Evolutionary conservation across 2,113 vertebrate genomes (phyloP), one percentile per base, ranked within the genome.

Genomic region (Embiotoca jacksoni): DNA sequence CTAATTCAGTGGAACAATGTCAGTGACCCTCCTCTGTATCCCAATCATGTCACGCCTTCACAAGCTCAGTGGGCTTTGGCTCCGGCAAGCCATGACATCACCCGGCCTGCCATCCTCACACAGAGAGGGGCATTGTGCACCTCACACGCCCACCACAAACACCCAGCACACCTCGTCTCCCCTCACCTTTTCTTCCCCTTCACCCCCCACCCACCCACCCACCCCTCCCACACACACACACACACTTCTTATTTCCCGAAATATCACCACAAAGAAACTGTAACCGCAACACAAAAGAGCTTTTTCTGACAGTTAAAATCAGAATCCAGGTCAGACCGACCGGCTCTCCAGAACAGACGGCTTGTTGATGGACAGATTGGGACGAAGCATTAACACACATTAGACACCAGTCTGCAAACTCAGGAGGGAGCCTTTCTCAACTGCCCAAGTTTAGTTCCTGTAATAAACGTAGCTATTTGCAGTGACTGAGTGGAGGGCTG

Each of bases 51-150:
- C 82, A 81, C 11, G 57, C 77, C 81, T 86, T 85, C 47, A 75
- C 71, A 78, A 58, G 58, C 83, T 74, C 75, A 61, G 88, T 41
- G 63, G 69, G 65, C 57, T 58, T 46, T 11, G 13, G 71, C 47
- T 64, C 53, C 81, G 55, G 85, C 85, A 87, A 91, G 67, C 73
- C 73, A 84, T 92, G 84, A 92, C 88, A 85, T 92, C 89, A 90
- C 59, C 60, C 80, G 15, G 39, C 39, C 82, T 56, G 56, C 78
- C 80, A 62, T 55, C 75, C 76, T 68, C 36, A 63, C 61, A 75
- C 72, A 92, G 54, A 90, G 56, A 84, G 74, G 41, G 52, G 65
- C 57, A 64, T 82, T 91, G 81, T 85, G 55, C 1, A 2, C 36
- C 56, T 71, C 13, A 52, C 49, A 44, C 6, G 59, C 63, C 44